These are phyloP conservation scores for Helogale parvula DNA, from an alignment of 2,113 vertebrate species.

Conservation along the genomic window DNA sequence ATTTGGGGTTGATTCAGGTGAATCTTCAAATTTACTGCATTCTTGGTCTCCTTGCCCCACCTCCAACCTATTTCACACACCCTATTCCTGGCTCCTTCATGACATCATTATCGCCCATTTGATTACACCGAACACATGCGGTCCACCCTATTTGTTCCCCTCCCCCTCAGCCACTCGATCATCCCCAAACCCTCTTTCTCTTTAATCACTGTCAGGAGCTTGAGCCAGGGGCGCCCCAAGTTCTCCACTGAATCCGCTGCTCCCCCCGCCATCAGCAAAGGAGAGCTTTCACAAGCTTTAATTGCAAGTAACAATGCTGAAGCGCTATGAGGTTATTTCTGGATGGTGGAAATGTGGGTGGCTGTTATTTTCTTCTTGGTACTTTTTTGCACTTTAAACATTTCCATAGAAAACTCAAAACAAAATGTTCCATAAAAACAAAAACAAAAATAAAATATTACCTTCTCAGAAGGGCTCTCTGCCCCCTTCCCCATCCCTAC, in stretches of 20 bases:
- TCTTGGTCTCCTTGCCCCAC: not conserved
- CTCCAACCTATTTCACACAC: not conserved
- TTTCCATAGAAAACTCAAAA: conserved; percentile 59
- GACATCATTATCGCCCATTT: not conserved
- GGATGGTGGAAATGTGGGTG: conserved; percentile 40
- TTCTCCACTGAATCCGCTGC: not conserved
- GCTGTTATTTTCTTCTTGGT: conserved; percentile 66
- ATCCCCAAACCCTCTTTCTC: not conserved
- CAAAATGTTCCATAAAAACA: conserved; percentile 54
- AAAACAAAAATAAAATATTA: conserved; percentile 52
- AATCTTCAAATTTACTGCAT: conserved; percentile 30
- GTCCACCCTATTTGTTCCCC: not conserved
- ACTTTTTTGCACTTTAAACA: conserved; percentile 56
- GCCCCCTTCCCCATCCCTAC: not conserved
- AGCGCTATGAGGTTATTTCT: conserved; percentile 51
- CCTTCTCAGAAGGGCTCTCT: not conserved
- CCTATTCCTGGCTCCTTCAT: not conserved
- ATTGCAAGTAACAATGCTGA: conserved; percentile 19
- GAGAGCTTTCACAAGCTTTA: conserved; percentile 17
- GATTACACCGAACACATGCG: not conserved
- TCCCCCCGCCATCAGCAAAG: not conserved
- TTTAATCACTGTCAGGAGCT: not conserved
- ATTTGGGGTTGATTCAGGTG: not conserved
- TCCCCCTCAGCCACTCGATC: not conserved
- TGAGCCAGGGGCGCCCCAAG: not conserved